Evolutionary conservation across 2,113 vertebrate species (phyloP), one percentile per base, ranked within the genome.

Genomic region (Scomber scombrus): DNA sequence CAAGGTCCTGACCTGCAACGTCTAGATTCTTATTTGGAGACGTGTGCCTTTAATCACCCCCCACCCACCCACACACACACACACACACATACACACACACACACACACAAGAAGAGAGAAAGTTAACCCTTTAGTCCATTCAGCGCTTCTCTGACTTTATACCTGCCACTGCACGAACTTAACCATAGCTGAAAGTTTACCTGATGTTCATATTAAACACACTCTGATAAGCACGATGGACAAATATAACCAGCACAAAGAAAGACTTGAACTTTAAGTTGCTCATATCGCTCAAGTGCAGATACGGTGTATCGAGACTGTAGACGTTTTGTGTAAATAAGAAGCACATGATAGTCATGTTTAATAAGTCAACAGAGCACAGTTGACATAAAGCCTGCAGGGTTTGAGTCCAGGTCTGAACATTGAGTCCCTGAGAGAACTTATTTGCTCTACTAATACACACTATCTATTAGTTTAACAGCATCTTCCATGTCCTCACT

Each of bases 21-120:
- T 46, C 71, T 66, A 16, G 16, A 9, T 50, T 80, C 0, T 49
- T 69, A 65, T 66, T 71, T 70, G 47, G 40, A 75, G 63, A 57
- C 5, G 14, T 56, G 15, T 54, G 49, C 18, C 23, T 67, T 55
- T 49, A 69, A 75, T 71, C 47, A 45, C 7, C 1, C 11, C 46
- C 23, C 23, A 26, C 23, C 23, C 3, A 26, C 23, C 1, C 23
- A 26, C 23, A 26, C 1, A 26, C 23, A 26, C 23, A 26, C 23
- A 26, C 23, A 26, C 23, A 26, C 23, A 26, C 23, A 26, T 3
- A 26, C 23, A 26, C 23, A 26, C 23, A 26, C 23, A 26, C 23
- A 2, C 11, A 29, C 43, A 5, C 54, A 45, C 19, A 15, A 5
- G 66, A 21, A 72, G 51, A 21, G 51, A 21, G 2, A 16, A 6